phyloP scores from a whole-genome alignment of 2,797 vertebrate species.

The Onychomys leucogaster region DNA sequence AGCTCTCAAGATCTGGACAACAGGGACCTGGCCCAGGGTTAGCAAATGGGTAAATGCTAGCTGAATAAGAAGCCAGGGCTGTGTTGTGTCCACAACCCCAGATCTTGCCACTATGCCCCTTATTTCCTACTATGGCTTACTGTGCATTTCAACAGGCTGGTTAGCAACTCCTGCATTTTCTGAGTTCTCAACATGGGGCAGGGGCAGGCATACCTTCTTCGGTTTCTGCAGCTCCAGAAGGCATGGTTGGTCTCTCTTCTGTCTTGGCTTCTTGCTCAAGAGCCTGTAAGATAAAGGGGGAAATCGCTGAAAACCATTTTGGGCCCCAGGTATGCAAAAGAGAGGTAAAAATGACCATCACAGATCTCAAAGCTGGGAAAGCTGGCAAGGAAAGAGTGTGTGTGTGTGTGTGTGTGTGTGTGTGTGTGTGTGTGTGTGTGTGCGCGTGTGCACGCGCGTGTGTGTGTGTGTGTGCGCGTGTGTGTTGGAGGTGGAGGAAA shows the following conservation, averaged over 20 bases:
- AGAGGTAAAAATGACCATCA: not conserved
- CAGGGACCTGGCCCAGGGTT: not conserved
- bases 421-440: too few species aligned
- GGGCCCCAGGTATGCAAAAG: not conserved
- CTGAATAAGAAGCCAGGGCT: not conserved
- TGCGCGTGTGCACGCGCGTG: too few species aligned
- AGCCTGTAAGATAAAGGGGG: constrained; percentile 73
- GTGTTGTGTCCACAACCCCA: not conserved
- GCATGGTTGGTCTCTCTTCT: constrained; percentile 76
- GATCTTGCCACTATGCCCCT: not conserved
- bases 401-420: not conserved
- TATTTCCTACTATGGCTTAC: not conserved
- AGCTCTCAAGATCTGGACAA: not conserved
- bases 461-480: too few species aligned
- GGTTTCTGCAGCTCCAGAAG: constrained; percentile 63
- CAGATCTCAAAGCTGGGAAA: not conserved
- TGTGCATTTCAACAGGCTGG: not conserved
- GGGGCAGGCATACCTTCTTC: constrained; percentile 82
- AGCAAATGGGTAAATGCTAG: not conserved
- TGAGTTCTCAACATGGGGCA: not conserved
- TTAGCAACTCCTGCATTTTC: not conserved
- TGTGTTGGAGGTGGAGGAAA: not conserved
- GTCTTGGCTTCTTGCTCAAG: constrained; percentile 79
- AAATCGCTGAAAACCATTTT: constrained; percentile 62
- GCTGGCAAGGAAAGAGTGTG: not conserved